Conservation (phyloP, 2,113 vertebrate genomes). For the Columba janthina region DNA sequence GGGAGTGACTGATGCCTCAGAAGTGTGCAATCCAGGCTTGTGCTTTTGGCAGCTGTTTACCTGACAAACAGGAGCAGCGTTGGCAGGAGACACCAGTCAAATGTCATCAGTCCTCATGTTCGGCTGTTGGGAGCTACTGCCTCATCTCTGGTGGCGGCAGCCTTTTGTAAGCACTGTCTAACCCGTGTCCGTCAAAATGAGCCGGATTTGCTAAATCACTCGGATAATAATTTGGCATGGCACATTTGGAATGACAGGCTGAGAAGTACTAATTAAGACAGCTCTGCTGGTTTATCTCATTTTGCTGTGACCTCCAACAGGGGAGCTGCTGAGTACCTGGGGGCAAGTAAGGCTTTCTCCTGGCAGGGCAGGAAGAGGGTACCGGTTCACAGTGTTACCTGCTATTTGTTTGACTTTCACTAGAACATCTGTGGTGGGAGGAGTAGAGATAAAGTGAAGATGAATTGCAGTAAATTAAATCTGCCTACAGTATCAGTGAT, state of each 20-base stretch:
- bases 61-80: not conserved
- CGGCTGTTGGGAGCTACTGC: not conserved
- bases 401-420: not conserved
- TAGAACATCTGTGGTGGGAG: not conserved
- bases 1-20: not conserved
- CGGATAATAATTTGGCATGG: not conserved
- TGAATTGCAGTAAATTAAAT: not conserved
- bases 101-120: not conserved
- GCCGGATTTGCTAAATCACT: not conserved
- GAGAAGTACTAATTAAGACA: not conserved
- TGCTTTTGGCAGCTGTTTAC: not conserved
- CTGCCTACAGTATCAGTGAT: not conserved
- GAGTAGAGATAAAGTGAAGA: not conserved
- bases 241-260: not conserved
- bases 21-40: not conserved
- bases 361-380: not conserved
- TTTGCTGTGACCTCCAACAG: not conserved
- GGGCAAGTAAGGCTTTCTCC: not conserved
- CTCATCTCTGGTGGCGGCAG: not conserved
- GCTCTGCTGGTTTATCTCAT: not conserved
- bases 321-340: not conserved
- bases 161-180: not conserved
- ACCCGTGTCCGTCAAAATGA: not conserved
- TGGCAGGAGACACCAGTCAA: not conserved
- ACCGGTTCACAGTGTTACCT: fast-evolving